These are phyloP conservation scores for Conger conger DNA, from an alignment of 2,113 vertebrate species.

Conservation along the genomic window DNA sequence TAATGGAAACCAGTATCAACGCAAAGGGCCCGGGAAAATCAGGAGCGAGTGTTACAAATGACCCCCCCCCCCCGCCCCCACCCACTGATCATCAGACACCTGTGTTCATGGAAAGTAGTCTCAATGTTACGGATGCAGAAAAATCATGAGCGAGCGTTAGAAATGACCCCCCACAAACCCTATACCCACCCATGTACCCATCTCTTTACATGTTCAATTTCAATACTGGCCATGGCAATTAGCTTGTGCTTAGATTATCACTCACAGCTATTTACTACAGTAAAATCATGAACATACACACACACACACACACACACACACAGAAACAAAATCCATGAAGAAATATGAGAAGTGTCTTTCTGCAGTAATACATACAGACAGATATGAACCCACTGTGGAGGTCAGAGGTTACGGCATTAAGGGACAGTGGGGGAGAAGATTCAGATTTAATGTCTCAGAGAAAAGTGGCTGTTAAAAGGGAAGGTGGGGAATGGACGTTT, in stretches of 20 bases:
- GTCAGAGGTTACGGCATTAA: neutral
- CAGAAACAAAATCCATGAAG: neutral
- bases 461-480: neutral
- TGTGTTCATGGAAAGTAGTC: neutral
- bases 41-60: neutral
- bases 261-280: neutral
- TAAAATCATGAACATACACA: neutral
- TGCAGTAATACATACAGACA: neutral
- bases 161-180: neutral
- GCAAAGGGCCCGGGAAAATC: neutral
- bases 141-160: neutral
- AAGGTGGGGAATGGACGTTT: neutral
- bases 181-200: too few species aligned
- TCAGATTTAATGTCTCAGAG: neutral
- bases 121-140: neutral
- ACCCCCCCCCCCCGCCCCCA: too few species aligned
- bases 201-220: neutral
- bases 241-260: neutral
- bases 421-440: neutral
- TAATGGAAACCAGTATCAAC: neutral
- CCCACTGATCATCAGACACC: conserved; percentile 8
- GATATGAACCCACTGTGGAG: neutral
- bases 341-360: neutral
- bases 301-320: neutral
- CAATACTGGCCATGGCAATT: neutral